Base-by-base conservation (phyloP, 1,140 invertebrate species). In the Hormaphis cornu region DNA sequence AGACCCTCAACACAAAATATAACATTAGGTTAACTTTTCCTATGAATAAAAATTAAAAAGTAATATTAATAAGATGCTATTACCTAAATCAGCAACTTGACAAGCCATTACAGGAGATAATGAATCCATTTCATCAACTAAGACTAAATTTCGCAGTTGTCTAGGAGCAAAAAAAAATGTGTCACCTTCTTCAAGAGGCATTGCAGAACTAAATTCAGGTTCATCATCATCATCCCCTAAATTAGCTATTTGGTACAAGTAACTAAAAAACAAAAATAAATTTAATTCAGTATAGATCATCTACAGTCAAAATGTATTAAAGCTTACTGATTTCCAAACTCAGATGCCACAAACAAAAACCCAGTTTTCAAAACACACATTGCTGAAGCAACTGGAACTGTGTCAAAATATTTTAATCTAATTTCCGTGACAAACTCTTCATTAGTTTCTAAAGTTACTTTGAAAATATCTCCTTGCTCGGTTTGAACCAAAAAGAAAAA, bases 271-370 rank as follows among this genome's bases (percentile, higher is more conserved):
- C 52, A 70, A 70, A 77, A 53, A 58, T 28, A 71, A 70, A 56
- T 70, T 70, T 52, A 70, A 35, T 73, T 66, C 9, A 18, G 10
- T 69, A 3, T 50, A 7, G n/a, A 22, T 10, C 37, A 20, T 10
- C 9, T 54, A 42, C 56, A 74, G 30, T 75, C 76, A 20, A 37
- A 66, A 71, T n/a, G 5, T 20, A 22, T 24, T n/a, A 70, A 52
- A 72, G 91, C 91, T 91, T 85, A 97, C 92, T 99, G 97, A 81
- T 99, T 99, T 73, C 97, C 97, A 87, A 99, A 99, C 83, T 99
- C 97, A 52, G 93, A 92, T 5, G 95, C 96, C 9, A 98, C 91
- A 82, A 99, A 99, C 0, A 99, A 81, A 77, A 99, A 99, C 5
- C 97, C 97, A 70, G 96, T 98, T 78, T 98, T 98, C 7, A 99